Percentiles rank a stretch among this genome's conserved stretches.
These are phyloP conservation scores for Antheraea assamensis DNA, from an alignment of 2,888 invertebrate genomes.

Conservation along the genomic window DNA sequence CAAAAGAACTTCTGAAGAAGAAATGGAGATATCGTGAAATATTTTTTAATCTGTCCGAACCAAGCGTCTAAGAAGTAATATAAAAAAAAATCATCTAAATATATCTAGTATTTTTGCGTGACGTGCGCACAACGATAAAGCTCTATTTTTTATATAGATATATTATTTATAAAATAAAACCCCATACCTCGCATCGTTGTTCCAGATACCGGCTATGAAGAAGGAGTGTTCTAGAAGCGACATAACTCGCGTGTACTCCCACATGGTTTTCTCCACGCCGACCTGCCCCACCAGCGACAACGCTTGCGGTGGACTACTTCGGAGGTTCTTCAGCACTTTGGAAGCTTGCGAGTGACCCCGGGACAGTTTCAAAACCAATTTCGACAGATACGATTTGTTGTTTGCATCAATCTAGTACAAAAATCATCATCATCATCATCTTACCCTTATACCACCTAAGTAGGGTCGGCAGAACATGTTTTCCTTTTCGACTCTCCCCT, in stretches of 20 bases:
- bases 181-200: conserved; percentile 61
- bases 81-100: too few relatives aligned
- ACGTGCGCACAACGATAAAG: too few relatives aligned
- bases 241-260: conserved; percentile 76
- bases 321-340: conserved; percentile 68
- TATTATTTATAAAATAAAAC: neutral
- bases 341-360: conserved; percentile 71
- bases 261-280: conserved; percentile 71
- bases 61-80: too few relatives aligned
- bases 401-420: conserved; percentile 70
- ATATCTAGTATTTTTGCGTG: too few relatives aligned
- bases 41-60: too few relatives aligned
- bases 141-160: too few relatives aligned
- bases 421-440: too few relatives aligned
- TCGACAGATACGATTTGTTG: conserved; percentile 73
- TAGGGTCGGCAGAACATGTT: too few relatives aligned
- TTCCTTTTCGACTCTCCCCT: too few relatives aligned
- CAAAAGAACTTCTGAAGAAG: too few relatives aligned
- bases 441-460: too few relatives aligned
- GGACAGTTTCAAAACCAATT: conserved; percentile 71
- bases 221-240: conserved; percentile 74
- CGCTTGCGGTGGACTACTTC: conserved; percentile 66
- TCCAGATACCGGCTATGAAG: conserved; percentile 75
- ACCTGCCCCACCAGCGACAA: conserved; percentile 73
- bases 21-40: too few relatives aligned